phyloP scores from a whole-genome alignment of 2,797 vertebrate species.

The Macropus fuliginosus region DNA sequence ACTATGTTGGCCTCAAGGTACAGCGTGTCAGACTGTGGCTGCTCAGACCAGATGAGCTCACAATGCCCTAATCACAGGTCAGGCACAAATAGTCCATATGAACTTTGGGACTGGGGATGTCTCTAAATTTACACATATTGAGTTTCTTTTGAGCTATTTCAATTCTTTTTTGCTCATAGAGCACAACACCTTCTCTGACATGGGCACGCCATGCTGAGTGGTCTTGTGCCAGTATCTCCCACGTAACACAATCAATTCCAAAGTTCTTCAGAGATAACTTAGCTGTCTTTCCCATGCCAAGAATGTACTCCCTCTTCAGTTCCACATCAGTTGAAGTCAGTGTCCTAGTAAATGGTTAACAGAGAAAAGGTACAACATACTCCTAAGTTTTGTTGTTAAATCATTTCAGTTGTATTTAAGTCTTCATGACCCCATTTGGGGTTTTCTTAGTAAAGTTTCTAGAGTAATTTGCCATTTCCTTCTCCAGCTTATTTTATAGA shows the following conservation, averaged over 20 bases:
- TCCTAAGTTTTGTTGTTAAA: background rate
- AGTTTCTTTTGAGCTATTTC: background rate
- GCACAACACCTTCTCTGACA: background rate
- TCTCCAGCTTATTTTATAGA: background rate
- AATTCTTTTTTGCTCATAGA: background rate
- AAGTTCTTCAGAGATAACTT: background rate
- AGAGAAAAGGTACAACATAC: background rate
- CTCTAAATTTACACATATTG: background rate
- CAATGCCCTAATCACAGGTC: background rate
- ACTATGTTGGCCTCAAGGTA: background rate
- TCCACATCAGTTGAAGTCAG: background rate
- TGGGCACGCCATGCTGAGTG: background rate
- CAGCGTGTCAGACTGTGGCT: background rate
- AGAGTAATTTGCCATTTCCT: background rate
- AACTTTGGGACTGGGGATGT: background rate
- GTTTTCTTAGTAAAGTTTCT: background rate
- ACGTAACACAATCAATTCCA: background rate
- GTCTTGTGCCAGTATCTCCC: background rate
- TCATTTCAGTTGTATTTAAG: background rate
- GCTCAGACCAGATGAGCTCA: background rate
- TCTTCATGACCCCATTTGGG: too few relatives aligned
- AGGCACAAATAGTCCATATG: background rate
- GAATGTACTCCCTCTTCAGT: background rate
- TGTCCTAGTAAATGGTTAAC: background rate
- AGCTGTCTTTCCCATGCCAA: background rate